Evolutionary conservation across 1,140 invertebrate genomes (phyloP).

Genomic region (Littorina saxatilis): DNA sequence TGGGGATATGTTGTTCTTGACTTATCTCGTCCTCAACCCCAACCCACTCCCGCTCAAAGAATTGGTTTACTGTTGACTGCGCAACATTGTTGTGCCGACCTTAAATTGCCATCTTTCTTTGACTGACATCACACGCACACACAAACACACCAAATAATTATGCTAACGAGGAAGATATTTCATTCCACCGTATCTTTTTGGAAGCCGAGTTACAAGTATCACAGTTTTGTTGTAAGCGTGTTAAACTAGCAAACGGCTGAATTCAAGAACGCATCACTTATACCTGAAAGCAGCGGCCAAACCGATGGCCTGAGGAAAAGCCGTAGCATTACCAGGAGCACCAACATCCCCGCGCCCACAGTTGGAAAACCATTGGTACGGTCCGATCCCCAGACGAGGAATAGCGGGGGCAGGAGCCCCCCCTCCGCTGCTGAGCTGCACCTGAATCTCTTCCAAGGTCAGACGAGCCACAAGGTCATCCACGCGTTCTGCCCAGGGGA

Average conservation of each 20-base stretch:
- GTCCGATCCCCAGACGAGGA: slow-evolving; percentile 59
- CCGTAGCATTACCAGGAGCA: slow-evolving; percentile 55
- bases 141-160: not conserved
- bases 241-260: too few species aligned
- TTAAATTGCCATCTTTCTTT: too few species aligned
- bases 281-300: slow-evolving; percentile 68
- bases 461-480: slow-evolving; percentile 68
- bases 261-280: too few species aligned
- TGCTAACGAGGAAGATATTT: not conserved
- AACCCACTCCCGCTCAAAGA: not conserved
- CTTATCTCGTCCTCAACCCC: not conserved
- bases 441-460: slow-evolving; percentile 65
- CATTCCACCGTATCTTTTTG: not conserved
- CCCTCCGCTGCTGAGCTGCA: slow-evolving; percentile 69
- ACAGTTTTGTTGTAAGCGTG: too few species aligned
- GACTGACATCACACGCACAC: too few species aligned
- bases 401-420: slow-evolving; percentile 70
- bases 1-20: not conserved
- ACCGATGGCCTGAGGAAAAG: slow-evolving; percentile 69
- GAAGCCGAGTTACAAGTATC: too few species aligned
- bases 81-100: too few species aligned
- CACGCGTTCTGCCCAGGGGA: slow-evolving; percentile 68
- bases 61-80: too few species aligned
- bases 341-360: slow-evolving; percentile 61
- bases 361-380: slow-evolving; percentile 67